Conservation (phyloP, 2,888 invertebrate species). For the Epinotia bilunana region DNA sequence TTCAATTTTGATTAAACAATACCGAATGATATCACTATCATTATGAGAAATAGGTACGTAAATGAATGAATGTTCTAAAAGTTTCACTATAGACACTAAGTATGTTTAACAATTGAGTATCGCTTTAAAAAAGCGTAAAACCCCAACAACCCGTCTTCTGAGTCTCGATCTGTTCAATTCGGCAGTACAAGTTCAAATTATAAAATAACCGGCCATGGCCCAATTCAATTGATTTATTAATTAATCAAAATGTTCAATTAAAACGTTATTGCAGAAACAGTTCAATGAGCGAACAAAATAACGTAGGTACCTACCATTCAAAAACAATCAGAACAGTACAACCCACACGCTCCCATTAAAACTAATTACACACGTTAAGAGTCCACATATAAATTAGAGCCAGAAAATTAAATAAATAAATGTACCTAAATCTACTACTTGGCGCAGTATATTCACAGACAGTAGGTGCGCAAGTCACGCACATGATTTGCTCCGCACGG, state of each 20-base stretch:
- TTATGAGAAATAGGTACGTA: too few relatives aligned
- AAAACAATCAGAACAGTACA: constrained; percentile 33
- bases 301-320: constrained; percentile 40
- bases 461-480: constrained; percentile 36
- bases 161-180: neutral
- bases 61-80: too few relatives aligned
- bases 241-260: constrained; percentile 41
- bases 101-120: neutral
- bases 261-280: constrained; percentile 41
- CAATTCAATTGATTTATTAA: constrained; percentile 26
- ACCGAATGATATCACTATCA: too few relatives aligned
- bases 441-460: constrained; percentile 25
- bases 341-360: constrained; percentile 38
- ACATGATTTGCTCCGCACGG: constrained; percentile 11
- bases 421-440: constrained; percentile 29
- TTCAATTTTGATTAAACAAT: neutral
- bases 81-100: too few relatives aligned
- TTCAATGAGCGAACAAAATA: constrained; percentile 36
- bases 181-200: neutral
- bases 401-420: constrained; percentile 44
- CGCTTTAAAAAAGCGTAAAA: neutral
- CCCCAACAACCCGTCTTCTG: neutral
- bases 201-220: neutral
- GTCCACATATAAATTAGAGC: constrained; percentile 40
- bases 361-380: constrained; percentile 41